Base-by-base conservation (phyloP, 1,140 invertebrate genomes). In the Carcinoscorpius rotundicauda region DNA sequence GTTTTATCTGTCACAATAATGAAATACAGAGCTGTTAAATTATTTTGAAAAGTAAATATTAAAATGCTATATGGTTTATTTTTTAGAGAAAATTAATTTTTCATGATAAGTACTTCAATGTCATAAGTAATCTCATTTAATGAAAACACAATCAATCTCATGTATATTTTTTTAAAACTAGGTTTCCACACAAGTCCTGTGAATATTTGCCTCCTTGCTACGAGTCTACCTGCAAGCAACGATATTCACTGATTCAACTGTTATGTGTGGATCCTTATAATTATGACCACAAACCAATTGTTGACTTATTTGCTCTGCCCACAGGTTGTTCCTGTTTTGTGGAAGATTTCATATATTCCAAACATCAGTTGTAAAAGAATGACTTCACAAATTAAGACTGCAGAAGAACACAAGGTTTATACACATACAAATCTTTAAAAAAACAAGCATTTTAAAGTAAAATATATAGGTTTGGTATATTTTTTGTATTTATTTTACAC, bases 241-340 rank as follows among this genome's bases (percentile, higher is more conserved):
- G 72, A 11, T 73, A 71, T 55, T 72, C 72, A 6, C 69, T 70
- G 48, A 70, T 71, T 9, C 71, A 72, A 51, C 59, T 73, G 3
- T 64, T 73, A 9, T 70, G 72, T 48, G 67, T 72, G 4, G 71
- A 73, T 65, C 72, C 72, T 1, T 62, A 63, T 4, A 68, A 69
- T 52, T 70, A 72, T 8, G 67, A 72, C 8, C 63, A 68, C n/a
- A 65, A 67, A 53, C 77, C 76, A 4, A 68, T 70, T 4, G 70
- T 78, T 3, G 75, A 76, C 58, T 71, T 76, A 0, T 76, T 78
- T 63, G 68, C 74, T 57, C 72, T 78, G 5, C 77, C 77, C 8
- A 72, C 72, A 4, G 74, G 75, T 5, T 78, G 77, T 61, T 76
- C 76, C 5, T 78, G 77, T 60, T 77, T 76, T 61, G 75, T 78